Base-by-base conservation (phyloP, 2,797 vertebrate species). In the Brachyalestes nurse region DNA sequence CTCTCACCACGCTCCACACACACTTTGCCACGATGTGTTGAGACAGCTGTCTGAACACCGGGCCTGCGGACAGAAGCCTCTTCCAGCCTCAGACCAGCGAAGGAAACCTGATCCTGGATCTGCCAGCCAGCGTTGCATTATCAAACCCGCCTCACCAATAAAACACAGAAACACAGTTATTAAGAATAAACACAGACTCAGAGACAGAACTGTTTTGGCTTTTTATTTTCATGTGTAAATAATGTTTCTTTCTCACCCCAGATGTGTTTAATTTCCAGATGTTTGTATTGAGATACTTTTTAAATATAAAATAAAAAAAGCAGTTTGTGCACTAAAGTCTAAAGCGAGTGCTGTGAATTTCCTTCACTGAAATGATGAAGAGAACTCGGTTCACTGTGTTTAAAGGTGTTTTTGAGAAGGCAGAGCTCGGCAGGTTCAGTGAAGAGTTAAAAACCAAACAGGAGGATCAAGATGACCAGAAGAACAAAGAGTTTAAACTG, bases 1-100 rank as follows among this genome's bases (percentile, higher is more conserved):
- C 94, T 92, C 91, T 94, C 92, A 90, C 89, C 90, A 90, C 88
- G 86, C 88, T 91, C 90, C 91, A 90, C 92, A 93, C 92, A 90
- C 91, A 90, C 88, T 85, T 78, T 79, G 87, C 86, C 84, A 86
- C 87, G 89, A 90, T 89, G 87, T 87, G 88, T 90, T 89, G 90
- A 87, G 89, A 90, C 94, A 95, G 94, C 93, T 95, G 94, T 88
- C 90, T 83, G 72, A 71, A 87, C 84, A 84, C 90, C 83, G 89
- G 53, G 80, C 82, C 49, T 77, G 84, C 82, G 88, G 88, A 94
- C 89, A 92, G 91, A 60, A 87, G 87, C 89, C 88, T 88, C 89
- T 57, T 62, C 57, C 45, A 71, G 42, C 25, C 12, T 51, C 6
- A 25, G 25, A 55, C 49, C 47, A 55, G 64, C 28, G 19, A 49